Evolutionary conservation across 2,113 vertebrate genomes (phyloP).

Genomic region (Sinosuthora webbiana): DNA sequence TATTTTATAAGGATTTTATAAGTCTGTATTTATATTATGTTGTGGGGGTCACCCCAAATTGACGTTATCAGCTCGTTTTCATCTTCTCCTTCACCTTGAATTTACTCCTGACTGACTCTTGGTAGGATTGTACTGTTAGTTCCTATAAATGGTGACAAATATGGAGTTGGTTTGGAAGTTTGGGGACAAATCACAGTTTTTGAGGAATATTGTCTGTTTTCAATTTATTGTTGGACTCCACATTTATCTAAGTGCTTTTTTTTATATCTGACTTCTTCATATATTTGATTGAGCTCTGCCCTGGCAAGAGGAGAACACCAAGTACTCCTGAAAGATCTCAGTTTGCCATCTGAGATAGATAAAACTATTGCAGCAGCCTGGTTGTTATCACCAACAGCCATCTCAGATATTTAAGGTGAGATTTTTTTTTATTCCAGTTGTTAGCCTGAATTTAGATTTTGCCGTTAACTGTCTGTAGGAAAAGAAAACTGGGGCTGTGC

Average conservation of each 20-base stretch:
- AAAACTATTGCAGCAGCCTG: background rate
- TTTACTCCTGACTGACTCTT: background rate
- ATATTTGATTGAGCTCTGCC: background rate
- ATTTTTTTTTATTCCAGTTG: background rate
- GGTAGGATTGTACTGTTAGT: fast-evolving
- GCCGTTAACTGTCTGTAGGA: background rate
- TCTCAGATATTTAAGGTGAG: background rate
- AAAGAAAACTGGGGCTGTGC: background rate
- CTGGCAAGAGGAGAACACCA: background rate
- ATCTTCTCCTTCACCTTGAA: background rate
- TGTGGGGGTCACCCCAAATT: background rate
- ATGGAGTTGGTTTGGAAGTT: fast-evolving
- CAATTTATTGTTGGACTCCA: background rate
- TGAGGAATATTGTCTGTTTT: background rate
- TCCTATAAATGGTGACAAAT: background rate
- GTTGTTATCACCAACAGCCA: background rate
- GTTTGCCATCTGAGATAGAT: background rate
- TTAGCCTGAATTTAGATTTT: background rate
- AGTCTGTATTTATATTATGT: no score
- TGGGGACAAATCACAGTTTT: background rate
- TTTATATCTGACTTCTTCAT: background rate
- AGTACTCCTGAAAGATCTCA: background rate
- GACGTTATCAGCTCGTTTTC: background rate
- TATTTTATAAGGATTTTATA: no score
- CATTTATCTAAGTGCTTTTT: background rate